Evolutionary conservation across 2,888 invertebrate genomes (phyloP).

Genomic region (Oeneis ivallda): DNA sequence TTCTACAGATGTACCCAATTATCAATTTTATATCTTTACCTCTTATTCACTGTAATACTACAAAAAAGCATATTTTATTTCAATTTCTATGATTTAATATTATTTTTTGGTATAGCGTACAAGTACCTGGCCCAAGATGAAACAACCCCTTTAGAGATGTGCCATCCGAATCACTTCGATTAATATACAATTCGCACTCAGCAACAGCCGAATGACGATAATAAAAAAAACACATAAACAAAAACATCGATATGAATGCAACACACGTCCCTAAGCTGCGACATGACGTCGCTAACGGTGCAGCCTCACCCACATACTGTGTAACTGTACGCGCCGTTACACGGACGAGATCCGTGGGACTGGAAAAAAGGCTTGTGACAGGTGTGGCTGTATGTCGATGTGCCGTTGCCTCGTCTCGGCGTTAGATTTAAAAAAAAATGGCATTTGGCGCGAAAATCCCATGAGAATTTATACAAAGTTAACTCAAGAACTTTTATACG

Average conservation of each 20-base stretch:
- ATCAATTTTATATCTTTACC: too few species aligned
- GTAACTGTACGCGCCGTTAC: constrained; percentile 77
- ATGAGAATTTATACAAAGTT: constrained; percentile 6
- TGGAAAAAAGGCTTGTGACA: constrained; percentile 43
- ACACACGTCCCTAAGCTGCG: constrained; percentile 47
- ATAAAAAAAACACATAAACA: background rate
- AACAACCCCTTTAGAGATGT: background rate
- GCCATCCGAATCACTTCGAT: background rate
- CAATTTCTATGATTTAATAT: too few species aligned
- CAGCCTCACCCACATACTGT: constrained; percentile 78
- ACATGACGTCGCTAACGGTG: constrained; percentile 75
- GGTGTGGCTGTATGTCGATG: constrained; percentile 40
- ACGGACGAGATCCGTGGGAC: constrained; percentile 71
- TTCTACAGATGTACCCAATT: too few species aligned
- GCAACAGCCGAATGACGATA: background rate
- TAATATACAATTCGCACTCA: background rate
- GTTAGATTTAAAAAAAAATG: constrained; percentile 19
- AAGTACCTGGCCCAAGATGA: too few species aligned
- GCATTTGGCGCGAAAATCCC: constrained; percentile 27
- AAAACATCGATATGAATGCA: constrained; percentile 41
- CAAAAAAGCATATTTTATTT: too few species aligned
- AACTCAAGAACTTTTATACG: too few species aligned
- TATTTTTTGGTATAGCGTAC: too few species aligned
- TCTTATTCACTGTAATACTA: too few species aligned
- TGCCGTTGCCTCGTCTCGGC: constrained; percentile 40